Conservation (phyloP, 2,113 vertebrate genomes). For the Colistium nudipinnis region DNA sequence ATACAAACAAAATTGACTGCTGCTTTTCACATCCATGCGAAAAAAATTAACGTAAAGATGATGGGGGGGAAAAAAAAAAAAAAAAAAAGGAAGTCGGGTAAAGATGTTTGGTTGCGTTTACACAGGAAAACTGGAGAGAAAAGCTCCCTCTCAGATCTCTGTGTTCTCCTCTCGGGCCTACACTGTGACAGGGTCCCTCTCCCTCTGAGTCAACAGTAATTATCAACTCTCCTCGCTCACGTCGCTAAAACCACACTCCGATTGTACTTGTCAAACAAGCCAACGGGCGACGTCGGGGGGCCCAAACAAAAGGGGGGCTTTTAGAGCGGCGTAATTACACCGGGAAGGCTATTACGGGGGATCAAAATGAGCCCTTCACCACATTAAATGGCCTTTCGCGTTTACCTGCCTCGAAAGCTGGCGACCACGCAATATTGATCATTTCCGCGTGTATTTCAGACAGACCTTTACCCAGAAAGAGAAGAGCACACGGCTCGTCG, state of each 20-base stretch:
- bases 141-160: background rate
- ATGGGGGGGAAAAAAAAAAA: background rate
- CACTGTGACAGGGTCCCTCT: slow-evolving; percentile 53
- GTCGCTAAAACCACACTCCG: slow-evolving; percentile 80
- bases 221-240: slow-evolving; percentile 82
- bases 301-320: slow-evolving; percentile 87
- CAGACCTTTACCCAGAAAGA: slow-evolving; percentile 29
- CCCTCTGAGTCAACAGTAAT: slow-evolving; percentile 85
- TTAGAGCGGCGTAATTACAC: slow-evolving; percentile 88
- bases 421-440: slow-evolving; percentile 82
- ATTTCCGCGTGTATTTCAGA: slow-evolving; percentile 87
- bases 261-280: slow-evolving; percentile 83
- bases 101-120: too few species aligned
- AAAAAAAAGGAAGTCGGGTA: background rate
- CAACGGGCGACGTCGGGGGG: slow-evolving; percentile 78
- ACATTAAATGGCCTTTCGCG: slow-evolving; percentile 93
- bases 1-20: background rate
- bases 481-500: slow-evolving; percentile 84
- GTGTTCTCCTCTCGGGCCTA: background rate
- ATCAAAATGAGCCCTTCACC: slow-evolving; percentile 89
- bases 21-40: background rate
- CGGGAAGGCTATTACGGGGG: slow-evolving; percentile 85
- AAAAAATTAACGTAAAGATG: background rate
- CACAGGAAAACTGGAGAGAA: background rate
- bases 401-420: slow-evolving; percentile 84